These are phyloP conservation scores for Aplochiton taeniatus DNA, from an alignment of 2,797 vertebrate species.

Conservation along the genomic window DNA sequence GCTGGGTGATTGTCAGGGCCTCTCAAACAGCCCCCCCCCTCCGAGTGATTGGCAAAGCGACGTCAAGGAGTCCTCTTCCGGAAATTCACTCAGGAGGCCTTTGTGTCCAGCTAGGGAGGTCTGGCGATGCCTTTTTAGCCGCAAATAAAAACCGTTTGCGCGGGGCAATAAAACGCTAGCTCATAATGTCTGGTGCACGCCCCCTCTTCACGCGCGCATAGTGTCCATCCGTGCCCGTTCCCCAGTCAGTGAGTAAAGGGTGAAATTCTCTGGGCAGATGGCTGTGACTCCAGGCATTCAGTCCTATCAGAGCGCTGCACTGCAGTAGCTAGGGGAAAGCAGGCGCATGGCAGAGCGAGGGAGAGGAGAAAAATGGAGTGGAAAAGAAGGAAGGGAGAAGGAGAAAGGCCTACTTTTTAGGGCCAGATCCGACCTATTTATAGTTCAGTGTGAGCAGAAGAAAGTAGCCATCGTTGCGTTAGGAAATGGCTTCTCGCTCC, in stretches of 20 bases:
- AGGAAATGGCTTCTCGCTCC: too few relatives aligned
- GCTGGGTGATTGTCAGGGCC: constrained; percentile 57
- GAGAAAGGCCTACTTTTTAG: too few relatives aligned
- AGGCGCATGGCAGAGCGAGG: too few relatives aligned
- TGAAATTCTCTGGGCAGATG: constrained; percentile 57
- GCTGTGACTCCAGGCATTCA: constrained; percentile 58
- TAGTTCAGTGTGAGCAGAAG: too few relatives aligned
- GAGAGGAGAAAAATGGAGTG: too few relatives aligned
- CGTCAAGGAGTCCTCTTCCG: constrained; percentile 51
- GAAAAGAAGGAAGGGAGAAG: too few relatives aligned
- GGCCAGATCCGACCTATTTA: too few relatives aligned
- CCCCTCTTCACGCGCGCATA: constrained; percentile 13
- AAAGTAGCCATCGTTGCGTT: too few relatives aligned
- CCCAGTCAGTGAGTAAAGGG: constrained; percentile 50
- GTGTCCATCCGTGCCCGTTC: constrained; percentile 19
- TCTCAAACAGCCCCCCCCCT: constrained; percentile 26
- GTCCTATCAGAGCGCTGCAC: constrained; percentile 36
- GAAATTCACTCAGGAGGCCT: constrained; percentile 37
- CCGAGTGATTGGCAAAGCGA: constrained; percentile 40
- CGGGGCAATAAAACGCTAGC: too few relatives aligned
- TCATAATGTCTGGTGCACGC: too few relatives aligned
- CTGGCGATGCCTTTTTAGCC: constrained; percentile 40
- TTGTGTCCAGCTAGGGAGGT: constrained; percentile 41
- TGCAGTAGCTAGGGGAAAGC: constrained; percentile 2
- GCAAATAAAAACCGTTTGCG: not conserved